These are phyloP conservation scores for Etia nguti DNA, from an alignment of 2,113 vertebrate species.

Conservation along the genomic window DNA sequence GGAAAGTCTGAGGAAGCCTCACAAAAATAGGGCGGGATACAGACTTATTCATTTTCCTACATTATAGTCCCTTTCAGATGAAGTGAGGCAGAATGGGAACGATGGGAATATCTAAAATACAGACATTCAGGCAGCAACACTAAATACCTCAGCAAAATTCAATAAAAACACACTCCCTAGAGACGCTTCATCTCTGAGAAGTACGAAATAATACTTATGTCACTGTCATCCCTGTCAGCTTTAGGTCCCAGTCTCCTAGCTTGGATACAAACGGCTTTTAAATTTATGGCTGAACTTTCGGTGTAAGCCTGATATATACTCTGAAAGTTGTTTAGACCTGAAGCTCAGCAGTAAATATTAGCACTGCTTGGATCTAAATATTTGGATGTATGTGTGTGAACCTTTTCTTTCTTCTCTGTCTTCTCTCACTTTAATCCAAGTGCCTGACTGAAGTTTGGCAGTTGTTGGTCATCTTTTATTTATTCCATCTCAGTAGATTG, in stretches of 20 bases:
- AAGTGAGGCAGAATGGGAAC: slow-evolving; percentile 57
- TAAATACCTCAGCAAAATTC: slow-evolving; percentile 7
- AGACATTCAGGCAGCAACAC: slow-evolving; percentile 38
- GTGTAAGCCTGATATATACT: neutral
- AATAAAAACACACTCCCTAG: slow-evolving; percentile 17
- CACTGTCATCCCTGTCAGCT: neutral
- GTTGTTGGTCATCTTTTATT: neutral
- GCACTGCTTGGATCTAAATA: neutral
- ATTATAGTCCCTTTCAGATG: slow-evolving; percentile 45
- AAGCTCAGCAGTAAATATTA: neutral
- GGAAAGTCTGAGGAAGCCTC: slow-evolving; percentile 33
- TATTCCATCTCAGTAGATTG: neutral
- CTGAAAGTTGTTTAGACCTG: neutral
- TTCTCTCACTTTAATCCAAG: neutral
- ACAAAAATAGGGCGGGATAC: slow-evolving; percentile 23
- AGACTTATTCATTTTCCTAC: slow-evolving; percentile 53
- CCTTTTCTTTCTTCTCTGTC: neutral
- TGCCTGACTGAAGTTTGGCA: neutral
- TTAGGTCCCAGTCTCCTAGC: neutral
- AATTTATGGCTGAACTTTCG: neutral
- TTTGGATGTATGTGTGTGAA: neutral
- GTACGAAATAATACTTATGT: neutral
- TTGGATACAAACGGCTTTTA: neutral
- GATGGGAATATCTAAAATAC: slow-evolving; percentile 51
- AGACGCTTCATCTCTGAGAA: slow-evolving; percentile 5